Conservation (phyloP, 2,888 invertebrate species). For the Drosophila antonietae region DNA sequence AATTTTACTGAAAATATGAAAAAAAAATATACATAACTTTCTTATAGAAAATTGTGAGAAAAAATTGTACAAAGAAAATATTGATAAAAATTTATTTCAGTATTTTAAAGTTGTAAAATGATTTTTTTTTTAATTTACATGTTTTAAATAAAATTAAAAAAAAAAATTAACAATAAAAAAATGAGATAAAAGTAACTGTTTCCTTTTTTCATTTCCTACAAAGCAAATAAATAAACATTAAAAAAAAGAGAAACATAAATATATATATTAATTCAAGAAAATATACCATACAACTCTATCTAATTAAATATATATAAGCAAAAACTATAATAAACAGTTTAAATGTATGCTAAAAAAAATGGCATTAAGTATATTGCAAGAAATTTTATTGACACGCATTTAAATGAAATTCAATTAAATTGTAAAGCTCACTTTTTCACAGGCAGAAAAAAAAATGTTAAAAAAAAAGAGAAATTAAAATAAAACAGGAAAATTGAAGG, state of each 20-base stretch:
- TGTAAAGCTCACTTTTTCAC: slow-evolving; percentile 36
- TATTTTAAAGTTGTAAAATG: too few relatives aligned
- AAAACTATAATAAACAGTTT: slow-evolving; percentile 12
- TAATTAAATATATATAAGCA: background rate
- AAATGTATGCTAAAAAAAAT: slow-evolving; percentile 3
- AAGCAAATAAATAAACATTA: background rate
- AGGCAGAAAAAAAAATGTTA: slow-evolving; percentile 12
- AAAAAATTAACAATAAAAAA: too few relatives aligned
- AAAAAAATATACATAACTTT: too few relatives aligned
- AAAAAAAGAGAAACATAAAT: background rate
- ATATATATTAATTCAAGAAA: background rate
- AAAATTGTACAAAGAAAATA: too few relatives aligned
- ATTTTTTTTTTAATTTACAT: too few relatives aligned
- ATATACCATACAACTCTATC: background rate
- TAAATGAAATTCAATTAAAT: slow-evolving; percentile 70
- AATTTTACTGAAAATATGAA: too few relatives aligned
- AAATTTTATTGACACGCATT: slow-evolving; percentile 68
- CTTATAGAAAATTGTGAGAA: too few relatives aligned
- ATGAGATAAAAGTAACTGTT: background rate
- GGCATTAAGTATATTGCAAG: slow-evolving; percentile 32
- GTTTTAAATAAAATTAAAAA: too few relatives aligned
- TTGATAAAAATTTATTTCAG: too few relatives aligned
- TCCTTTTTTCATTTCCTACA: background rate
- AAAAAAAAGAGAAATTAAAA: background rate
- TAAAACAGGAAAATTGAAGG: background rate